A percentile compares a stretch with the other conserved stretches of the same genome.
Evolutionary conservation across 2,113 vertebrate genomes (phyloP).

Genomic region (Cyprinus carpio): DNA sequence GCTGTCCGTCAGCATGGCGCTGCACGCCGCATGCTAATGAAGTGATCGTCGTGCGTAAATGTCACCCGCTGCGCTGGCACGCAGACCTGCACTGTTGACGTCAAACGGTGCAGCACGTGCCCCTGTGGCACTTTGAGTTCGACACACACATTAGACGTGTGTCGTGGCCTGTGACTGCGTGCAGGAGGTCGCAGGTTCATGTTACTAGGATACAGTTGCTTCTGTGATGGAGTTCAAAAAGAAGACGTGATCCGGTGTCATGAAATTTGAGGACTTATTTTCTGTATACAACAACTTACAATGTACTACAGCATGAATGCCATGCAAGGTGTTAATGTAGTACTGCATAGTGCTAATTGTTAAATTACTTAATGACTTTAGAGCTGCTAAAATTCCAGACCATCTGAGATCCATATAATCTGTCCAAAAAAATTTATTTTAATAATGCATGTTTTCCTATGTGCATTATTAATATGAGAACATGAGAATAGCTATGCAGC

Average conservation of each 20-base stretch:
- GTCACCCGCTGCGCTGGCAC: neutral
- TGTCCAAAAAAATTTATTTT: no score
- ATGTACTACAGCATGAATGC: neutral
- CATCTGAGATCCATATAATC: no score
- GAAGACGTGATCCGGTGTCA: neutral
- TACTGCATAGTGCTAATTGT: no score
- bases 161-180: neutral
- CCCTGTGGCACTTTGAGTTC: neutral
- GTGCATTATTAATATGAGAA: no score
- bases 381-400: no score
- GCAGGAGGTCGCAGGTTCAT: neutral
- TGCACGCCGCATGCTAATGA: slow-evolving; percentile 15
- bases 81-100: neutral
- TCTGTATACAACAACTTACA: neutral
- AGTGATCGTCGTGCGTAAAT: neutral
- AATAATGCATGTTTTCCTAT: no score
- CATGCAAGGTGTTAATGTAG: no score
- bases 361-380: no score
- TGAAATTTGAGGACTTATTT: neutral
- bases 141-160: neutral
- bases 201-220: neutral
- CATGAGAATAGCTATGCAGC: no score
- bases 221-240: neutral
- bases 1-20: no score
- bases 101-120: neutral